Evolutionary conservation across 2,797 vertebrate species (phyloP), one percentile per base, ranked within the genome.

Genomic region (Knipowitschia caucasica): DNA sequence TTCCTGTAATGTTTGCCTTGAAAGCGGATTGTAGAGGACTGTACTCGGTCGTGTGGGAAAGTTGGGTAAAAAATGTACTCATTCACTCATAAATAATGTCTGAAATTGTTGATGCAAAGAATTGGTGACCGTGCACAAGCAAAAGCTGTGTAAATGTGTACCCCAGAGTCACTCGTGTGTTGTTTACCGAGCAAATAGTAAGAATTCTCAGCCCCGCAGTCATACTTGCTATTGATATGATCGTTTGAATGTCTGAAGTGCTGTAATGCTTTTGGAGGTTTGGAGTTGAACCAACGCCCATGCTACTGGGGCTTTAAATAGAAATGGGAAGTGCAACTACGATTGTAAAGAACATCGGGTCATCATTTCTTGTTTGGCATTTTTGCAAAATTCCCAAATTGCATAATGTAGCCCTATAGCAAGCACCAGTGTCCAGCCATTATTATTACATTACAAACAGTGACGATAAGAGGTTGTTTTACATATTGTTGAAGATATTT

Each of bases 1-100:
- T 67, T 73, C 61, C 46, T 66, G 77, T 59, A 67, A 69, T n/a
- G 10, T 64, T 62, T 64, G 71, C 75, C 70, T 80, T 72, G 79
- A 87, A 83, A 83, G 79, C 69, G 21, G 8, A 33, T 21, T 1
- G n/a, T 15, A 30, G 44, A 25, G 50, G n/a, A 8, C 43, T 29
- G 7, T 29, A 18, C 17, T 27, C 7, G 29, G 44, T 18, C 15
- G 9, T 17, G 15, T 20, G 26, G 15, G 15, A 27, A 17, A 27
- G 11, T n/a, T 14, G 4, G 12, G 20, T 40, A 15, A 40, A 40
- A 40, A 40, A 21, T 17, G 3, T 38, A 20, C 6, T 5, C 11
- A 3, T 9, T 9, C 1, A 8, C 15, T 3, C 39, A 7, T 23
- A 40, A 11, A 18, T 5, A 6, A 23, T 7, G 39, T n/a, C 3